phyloP scores from a whole-genome alignment of 2,797 vertebrate species.

The Aulostomus chinensis region DNA sequence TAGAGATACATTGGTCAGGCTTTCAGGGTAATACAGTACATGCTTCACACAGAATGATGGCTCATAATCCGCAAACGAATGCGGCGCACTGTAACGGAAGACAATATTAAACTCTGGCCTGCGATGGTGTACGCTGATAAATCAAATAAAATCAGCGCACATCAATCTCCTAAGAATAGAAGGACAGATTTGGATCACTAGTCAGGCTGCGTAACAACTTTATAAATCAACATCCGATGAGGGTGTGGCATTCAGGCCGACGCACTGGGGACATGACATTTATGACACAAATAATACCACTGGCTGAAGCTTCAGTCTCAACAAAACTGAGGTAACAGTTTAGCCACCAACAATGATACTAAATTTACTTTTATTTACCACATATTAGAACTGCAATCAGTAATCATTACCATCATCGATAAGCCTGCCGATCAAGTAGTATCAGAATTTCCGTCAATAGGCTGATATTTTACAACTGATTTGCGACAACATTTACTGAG shows the following conservation, averaged over 20 bases:
- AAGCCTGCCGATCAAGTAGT: too few species aligned
- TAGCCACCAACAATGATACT: too few species aligned
- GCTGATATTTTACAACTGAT: too few species aligned
- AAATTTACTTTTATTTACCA: too few species aligned
- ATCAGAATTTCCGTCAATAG: too few species aligned
- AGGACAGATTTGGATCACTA: constrained; percentile 19
- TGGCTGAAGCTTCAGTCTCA: too few species aligned
- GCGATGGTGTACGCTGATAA: constrained; percentile 32
- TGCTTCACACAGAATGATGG: constrained; percentile 28
- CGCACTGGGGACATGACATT: too few species aligned
- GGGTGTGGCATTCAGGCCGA: background rate
- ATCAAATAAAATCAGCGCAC: constrained; percentile 34
- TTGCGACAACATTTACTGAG: too few species aligned
- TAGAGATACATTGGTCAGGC: constrained; percentile 39
- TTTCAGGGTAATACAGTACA: constrained; percentile 42
- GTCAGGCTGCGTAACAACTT: constrained; percentile 2
- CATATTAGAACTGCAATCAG: too few species aligned
- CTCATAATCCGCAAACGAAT: constrained; percentile 32
- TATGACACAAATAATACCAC: too few species aligned
- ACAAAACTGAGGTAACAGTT: too few species aligned
- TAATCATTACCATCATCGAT: too few species aligned
- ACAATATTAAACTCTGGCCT: constrained; percentile 28
- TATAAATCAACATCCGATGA: constrained; percentile 7
- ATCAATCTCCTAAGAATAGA: constrained; percentile 38
- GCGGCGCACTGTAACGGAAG: constrained; percentile 34